These are phyloP conservation scores for Henricia sp. DNA, from an alignment of 53 echinoderm and acorn worm genomes.

Conservation along the genomic window DNA sequence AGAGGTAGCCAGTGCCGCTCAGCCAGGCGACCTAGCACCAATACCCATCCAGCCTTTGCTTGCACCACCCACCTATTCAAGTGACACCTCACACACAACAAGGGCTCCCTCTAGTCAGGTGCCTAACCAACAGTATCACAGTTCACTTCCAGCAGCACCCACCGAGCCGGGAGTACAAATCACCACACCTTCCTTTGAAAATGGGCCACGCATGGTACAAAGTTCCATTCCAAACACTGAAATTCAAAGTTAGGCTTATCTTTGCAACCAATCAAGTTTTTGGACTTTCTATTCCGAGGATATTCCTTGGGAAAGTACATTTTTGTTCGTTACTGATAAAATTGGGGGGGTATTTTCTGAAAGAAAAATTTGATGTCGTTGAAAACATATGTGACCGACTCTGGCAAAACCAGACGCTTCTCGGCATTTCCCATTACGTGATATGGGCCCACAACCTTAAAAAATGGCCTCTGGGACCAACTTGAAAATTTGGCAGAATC, in stretches of 20 bases:
- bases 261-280: too few relatives aligned
- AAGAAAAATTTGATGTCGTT: too few relatives aligned
- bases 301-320: background rate
- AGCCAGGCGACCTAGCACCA: conserved; percentile 1
- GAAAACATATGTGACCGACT: too few relatives aligned
- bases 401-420: too few relatives aligned
- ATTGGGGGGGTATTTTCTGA: background rate
- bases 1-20: conserved; percentile 36
- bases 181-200: background rate
- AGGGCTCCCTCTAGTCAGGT: background rate
- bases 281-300: too few relatives aligned
- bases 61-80: conserved; percentile 9
- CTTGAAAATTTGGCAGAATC: too few relatives aligned
- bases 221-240: conserved; percentile 22
- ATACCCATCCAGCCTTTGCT: background rate
- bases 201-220: background rate
- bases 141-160: background rate
- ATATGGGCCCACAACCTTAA: too few relatives aligned
- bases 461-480: too few relatives aligned
- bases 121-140: background rate
- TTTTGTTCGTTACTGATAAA: background rate
- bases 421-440: too few relatives aligned
- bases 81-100: background rate
- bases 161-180: background rate
- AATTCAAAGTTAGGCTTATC: conserved; percentile 16